Base-by-base conservation (phyloP, 2,797 vertebrate genomes). In the Hephaestus fuliginosus region DNA sequence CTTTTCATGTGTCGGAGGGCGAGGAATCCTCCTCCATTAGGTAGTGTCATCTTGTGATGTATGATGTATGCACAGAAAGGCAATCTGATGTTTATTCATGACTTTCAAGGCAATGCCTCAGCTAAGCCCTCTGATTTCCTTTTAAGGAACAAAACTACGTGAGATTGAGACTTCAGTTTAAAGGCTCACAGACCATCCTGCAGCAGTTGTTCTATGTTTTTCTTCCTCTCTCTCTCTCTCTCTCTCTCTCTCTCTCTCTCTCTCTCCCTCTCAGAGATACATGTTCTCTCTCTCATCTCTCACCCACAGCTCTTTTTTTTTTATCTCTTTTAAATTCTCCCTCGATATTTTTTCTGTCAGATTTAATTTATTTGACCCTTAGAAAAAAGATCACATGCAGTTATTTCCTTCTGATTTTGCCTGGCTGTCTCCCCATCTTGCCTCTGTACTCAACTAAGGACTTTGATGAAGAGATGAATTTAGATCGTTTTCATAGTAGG, bases 21-120 rank as follows among this genome's bases (percentile, higher is more conserved):
- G 88, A 92, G 86, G 92, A 95, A 93, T 95, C 94, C 87, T 93
- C 91, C 87, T 95, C 93, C 91, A 95, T 96, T 95, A 95, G 94
- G 92, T 95, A 80, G 91, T 91, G 91, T 93, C 93, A 91, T 90
- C 94, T 91, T 95, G 91, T 95, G 94, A 96, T 96, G 93, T 95
- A 95, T 95, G 94, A 95, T 96, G 92, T 94, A 95, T 94, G 94
- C 93, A 91, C 89, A 90, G 93, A 92, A 90, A 94, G 90, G 88
- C 91, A 93, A 91, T 90, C 92, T 93, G 89, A 96, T 96, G 94
- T 96, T 95, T 96, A 96, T 96, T 96, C 96, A 95, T 96, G 95
- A 94, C 91, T 93, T 95, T 92, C 86, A 90, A 95, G 92, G 93
- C 93, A 92, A 93, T 90, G 91, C 92, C 91, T 93, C 87, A 83